Base-by-base conservation (phyloP, 2,113 vertebrate genomes). In the Calypte anna region DNA sequence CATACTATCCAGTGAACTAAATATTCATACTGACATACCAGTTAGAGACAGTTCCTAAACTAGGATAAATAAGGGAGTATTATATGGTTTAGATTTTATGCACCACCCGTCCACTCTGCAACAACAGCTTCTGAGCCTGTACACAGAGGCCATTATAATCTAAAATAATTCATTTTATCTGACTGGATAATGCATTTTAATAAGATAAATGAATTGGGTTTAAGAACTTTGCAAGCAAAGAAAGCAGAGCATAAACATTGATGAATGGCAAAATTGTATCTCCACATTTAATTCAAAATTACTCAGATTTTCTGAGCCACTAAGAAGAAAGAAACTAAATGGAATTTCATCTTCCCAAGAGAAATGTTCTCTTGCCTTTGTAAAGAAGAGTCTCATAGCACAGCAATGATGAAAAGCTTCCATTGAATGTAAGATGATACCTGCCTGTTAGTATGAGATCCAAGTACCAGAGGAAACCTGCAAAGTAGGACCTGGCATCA, bases 351-450 rank as follows among this genome's bases (percentile, higher is more conserved):
- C 10, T 7, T n/a, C 43, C 48, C 51, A 13, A 51, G 46, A 72
- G 23, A 31, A 62, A 58, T 33, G 18, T 17, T 78, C 25, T 75
- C 28, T 36, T 63, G 28, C 27, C 55, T 69, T 86, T n/a, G 3
- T 67, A 62, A 50, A 18, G 18, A 88, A 76, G 5, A 6, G 24
- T 77, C 30, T 73, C 51, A 70, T 81, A 73, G 50, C 15, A 86
- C 8, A 40, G 3, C 5, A 20, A 40, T 66, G 5, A 33, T 2
- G 6, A 59, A 86, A 36, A 54, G 43, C 8, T 12, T 85, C 14
- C 1, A 1, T 0, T 72, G 53, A 70, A 36, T 10, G 27, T 31
- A 16, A 74, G 48, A 20, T 38, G 4, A 9, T 19, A 24, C 1
- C 1, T 28, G 8, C 15, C 25, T 75, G 14, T 31, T 59, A 30